Conservation (phyloP, 1,140 invertebrate genomes). For the Heliconius himera region DNA sequence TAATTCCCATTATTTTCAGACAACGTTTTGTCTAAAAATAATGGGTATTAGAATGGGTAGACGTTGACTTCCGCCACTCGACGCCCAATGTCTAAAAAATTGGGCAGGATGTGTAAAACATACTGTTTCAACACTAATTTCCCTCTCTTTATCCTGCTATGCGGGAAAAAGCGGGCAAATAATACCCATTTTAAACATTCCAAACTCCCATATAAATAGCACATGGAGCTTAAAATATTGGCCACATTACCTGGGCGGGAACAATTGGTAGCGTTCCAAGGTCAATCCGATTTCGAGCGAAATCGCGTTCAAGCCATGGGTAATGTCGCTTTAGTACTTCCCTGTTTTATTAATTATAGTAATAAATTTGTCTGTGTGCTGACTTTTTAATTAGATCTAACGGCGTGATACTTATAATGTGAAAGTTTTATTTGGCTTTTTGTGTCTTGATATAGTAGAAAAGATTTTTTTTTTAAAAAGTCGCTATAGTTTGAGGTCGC, state of each 20-base stretch:
- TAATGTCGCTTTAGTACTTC: slow-evolving; percentile 38
- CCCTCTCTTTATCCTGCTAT: too few relatives aligned
- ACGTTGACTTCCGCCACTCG: too few relatives aligned
- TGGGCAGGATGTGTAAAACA: too few relatives aligned
- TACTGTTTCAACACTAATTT: too few relatives aligned
- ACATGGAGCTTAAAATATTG: slow-evolving; percentile 11
- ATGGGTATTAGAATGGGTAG: too few relatives aligned
- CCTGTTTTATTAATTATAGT: slow-evolving; percentile 27
- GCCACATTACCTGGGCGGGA: slow-evolving; percentile 27
- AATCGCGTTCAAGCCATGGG: slow-evolving; percentile 24
- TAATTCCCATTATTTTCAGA: too few relatives aligned
- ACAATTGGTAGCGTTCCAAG: slow-evolving; percentile 39
- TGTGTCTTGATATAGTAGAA: not conserved
- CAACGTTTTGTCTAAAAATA: too few relatives aligned
- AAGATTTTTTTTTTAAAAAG: too few relatives aligned
- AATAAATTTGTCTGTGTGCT: slow-evolving; percentile 13
- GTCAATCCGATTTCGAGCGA: slow-evolving; percentile 34
- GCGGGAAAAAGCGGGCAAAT: too few relatives aligned
- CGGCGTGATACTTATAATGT: not conserved
- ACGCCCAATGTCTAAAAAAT: too few relatives aligned
- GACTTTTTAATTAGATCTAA: slow-evolving; percentile 4
- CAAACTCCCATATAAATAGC: not conserved
- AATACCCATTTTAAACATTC: not conserved
- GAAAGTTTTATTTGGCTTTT: not conserved
- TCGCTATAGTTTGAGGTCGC: too few relatives aligned